Conservation (phyloP, 2,797 vertebrate species). For the Furcifer pardalis region DNA sequence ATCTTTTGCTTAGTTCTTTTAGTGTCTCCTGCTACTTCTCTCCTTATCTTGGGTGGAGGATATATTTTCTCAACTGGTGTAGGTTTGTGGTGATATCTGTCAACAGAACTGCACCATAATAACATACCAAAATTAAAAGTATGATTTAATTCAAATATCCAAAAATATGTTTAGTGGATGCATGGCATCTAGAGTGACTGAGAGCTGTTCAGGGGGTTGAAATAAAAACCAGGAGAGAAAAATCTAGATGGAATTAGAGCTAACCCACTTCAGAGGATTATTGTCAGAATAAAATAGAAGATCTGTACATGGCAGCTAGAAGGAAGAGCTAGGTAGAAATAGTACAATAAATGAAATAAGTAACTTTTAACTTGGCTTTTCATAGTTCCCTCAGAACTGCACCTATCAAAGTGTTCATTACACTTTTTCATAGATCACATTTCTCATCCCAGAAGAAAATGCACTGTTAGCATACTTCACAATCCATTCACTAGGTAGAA, state of each 20-base stretch:
- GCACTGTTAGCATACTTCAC: neutral
- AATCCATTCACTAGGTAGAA: neutral
- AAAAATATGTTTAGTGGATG: neutral
- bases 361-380: neutral
- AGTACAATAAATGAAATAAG: neutral
- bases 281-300: neutral
- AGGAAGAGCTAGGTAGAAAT: neutral
- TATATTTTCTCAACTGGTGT: no score
- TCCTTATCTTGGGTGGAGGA: no score
- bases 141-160: neutral
- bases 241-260: neutral
- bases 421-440: neutral
- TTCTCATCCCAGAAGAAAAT: slow-evolving; percentile 19
- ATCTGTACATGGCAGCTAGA: neutral
- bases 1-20: no score
- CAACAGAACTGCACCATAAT: neutral
- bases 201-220: no score
- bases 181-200: neutral
- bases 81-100: no score
- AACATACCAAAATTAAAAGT: neutral
- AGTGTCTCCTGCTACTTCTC: no score
- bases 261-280: neutral
- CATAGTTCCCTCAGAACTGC: neutral
- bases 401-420: neutral
- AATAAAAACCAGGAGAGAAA: no score